A percentile compares a stretch with the other conserved stretches of the same genome.
phyloP scores from a whole-genome alignment of 64 coral and sea anemone species.

The Actinia equina region DNA sequence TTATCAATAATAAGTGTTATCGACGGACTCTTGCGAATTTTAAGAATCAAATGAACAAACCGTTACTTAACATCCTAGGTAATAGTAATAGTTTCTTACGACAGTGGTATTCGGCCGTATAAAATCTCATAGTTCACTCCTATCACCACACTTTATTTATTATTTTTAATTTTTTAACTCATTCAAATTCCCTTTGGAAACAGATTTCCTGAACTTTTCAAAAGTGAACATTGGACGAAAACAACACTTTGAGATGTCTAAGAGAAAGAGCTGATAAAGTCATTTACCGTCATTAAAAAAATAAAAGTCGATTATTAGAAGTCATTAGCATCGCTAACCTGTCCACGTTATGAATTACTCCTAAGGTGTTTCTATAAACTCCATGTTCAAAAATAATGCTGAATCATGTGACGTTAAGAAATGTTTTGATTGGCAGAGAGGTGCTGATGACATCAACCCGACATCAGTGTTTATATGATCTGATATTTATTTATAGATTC shows the following conservation, averaged over 20 bases:
- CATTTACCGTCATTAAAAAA: slow-evolving; percentile 5
- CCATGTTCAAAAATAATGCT: neutral
- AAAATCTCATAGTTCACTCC: neutral
- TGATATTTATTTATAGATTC: too few relatives aligned
- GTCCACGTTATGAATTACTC: neutral
- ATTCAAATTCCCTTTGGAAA: neutral
- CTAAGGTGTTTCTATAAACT: neutral
- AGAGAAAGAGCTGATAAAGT: neutral
- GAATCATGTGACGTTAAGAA: neutral
- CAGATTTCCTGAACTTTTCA: neutral
- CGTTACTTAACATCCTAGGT: too few relatives aligned
- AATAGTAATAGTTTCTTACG: too few relatives aligned
- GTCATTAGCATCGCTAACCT: neutral
- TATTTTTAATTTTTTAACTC: neutral
- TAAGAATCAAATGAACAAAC: neutral
- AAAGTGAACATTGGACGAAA: neutral
- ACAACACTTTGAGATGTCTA: neutral
- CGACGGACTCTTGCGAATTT: neutral
- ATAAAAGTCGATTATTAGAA: neutral
- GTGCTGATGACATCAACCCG: neutral
- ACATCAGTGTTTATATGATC: too few relatives aligned
- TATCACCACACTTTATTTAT: neutral
- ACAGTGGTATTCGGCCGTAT: neutral
- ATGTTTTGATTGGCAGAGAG: neutral
- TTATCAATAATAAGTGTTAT: neutral